These are phyloP conservation scores for Lycia hirtaria DNA, from an alignment of 2,888 invertebrate genomes.

Conservation along the genomic window DNA sequence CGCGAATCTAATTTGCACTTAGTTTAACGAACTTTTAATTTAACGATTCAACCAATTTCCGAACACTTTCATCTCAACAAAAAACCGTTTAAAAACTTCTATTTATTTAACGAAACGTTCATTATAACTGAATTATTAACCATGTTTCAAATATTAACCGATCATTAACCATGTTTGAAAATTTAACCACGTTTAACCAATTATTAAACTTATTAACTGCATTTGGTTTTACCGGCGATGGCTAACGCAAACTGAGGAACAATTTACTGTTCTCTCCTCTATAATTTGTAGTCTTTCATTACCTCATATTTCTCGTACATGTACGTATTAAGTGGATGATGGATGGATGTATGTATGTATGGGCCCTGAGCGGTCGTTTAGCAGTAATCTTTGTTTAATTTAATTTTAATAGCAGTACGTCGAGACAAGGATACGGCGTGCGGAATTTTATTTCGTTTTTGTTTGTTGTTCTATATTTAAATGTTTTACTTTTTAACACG, in stretches of 20 bases:
- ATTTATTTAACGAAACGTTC: conserved; percentile 19
- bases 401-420: conserved; percentile 70
- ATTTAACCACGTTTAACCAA: conserved; percentile 13
- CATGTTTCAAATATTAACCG: conserved; percentile 22
- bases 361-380: conserved; percentile 55
- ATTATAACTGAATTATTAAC: conserved; percentile 24
- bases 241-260: conserved; percentile 47
- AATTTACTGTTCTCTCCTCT: conserved; percentile 52
- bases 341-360: conserved; percentile 51
- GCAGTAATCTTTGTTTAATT: conserved; percentile 75
- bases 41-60: not conserved
- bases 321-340: conserved; percentile 58
- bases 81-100: not conserved
- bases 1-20: too few relatives aligned
- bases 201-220: conserved; percentile 18
- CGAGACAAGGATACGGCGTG: conserved; percentile 55
- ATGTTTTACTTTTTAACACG: conserved; percentile 8
- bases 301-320: conserved; percentile 68
- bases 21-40: not conserved
- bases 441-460: conserved; percentile 39
- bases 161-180: conserved; percentile 23
- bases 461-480: conserved; percentile 13
- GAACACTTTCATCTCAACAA: not conserved
- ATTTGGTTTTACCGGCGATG: conserved; percentile 12
- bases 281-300: conserved; percentile 68